Percentiles rank a stretch among this genome's conserved stretches.
Conservation (phyloP, 2,888 invertebrate genomes). For the Eumacrocentrus americanus region DNA sequence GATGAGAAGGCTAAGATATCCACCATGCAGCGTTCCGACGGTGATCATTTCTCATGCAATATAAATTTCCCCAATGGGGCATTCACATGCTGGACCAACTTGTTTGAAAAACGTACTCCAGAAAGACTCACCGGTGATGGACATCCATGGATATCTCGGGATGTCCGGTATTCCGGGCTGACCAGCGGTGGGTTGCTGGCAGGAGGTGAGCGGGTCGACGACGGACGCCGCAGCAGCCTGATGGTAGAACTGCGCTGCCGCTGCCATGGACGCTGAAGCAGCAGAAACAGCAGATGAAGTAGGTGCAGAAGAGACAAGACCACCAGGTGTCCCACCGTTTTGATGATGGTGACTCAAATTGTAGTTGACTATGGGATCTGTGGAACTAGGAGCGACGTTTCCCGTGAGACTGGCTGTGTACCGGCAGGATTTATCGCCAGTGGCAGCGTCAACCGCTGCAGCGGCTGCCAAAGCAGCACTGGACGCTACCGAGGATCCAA, state of each 20-base stretch:
- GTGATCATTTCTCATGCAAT: not conserved
- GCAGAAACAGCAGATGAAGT: conserved; percentile 74
- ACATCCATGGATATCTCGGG: conserved; percentile 96
- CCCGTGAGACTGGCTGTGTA: conserved; percentile 72
- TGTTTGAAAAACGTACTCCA: not conserved
- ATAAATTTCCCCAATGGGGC: not conserved
- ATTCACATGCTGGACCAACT: not conserved
- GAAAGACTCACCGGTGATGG: conserved; percentile 84
- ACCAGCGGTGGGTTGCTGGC: conserved; percentile 78
- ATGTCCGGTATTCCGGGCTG: conserved; percentile 87
- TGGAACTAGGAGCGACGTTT: conserved; percentile 66
- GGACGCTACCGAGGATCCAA: conserved; percentile 65
- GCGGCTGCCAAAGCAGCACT: conserved; percentile 66
- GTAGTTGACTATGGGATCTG: conserved; percentile 82
- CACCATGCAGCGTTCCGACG: not conserved
- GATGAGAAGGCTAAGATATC: too few relatives aligned
- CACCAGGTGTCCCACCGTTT: conserved; percentile 64
- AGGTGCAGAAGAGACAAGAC: conserved; percentile 61
- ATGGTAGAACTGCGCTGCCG: conserved; percentile 87
- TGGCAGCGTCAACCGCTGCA: conserved; percentile 70
- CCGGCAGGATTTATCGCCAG: conserved; percentile 81
- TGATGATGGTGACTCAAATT: conserved; percentile 78
- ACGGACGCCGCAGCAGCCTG: conserved; percentile 79
- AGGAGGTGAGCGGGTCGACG: conserved; percentile 82
- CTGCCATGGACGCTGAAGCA: conserved; percentile 72